These are phyloP conservation scores for Thunnus albacares DNA, from an alignment of 2,797 vertebrate genomes.

Conservation along the genomic window DNA sequence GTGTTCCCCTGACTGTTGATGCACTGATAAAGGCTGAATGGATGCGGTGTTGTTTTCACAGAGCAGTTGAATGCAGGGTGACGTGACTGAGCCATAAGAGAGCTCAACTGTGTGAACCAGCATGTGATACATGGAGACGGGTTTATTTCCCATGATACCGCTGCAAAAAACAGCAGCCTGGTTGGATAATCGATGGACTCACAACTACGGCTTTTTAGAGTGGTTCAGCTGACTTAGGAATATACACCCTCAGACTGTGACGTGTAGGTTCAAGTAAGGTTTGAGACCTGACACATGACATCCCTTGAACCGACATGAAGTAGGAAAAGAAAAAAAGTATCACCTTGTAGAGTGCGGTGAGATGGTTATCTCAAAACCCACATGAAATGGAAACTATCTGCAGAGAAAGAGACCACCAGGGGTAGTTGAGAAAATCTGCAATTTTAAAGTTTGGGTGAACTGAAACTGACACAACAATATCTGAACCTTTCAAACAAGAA, in stretches of 20 bases:
- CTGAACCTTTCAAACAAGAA: not conserved
- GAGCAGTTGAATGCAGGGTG: conserved; percentile 51
- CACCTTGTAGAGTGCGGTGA: not conserved
- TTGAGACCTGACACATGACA: not conserved
- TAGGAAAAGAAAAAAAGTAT: too few species aligned
- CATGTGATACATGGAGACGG: conserved; percentile 58
- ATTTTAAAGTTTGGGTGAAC: not conserved
- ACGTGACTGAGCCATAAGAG: conserved; percentile 45
- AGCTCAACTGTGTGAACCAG: conserved; percentile 47
- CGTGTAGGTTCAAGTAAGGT: not conserved
- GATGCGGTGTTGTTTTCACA: conserved; percentile 66
- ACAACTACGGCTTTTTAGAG: not conserved
- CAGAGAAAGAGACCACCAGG: too few species aligned
- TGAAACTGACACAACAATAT: not conserved
- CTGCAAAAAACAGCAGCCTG: conserved; percentile 28
- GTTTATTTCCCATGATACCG: conserved; percentile 56
- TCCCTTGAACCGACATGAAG: too few species aligned
- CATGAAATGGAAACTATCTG: not conserved
- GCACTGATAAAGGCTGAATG: conserved; percentile 72
- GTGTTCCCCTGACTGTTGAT: conserved; percentile 65
- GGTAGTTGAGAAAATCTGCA: not conserved
- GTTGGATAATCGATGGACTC: conserved; percentile 7
- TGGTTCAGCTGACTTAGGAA: not conserved
- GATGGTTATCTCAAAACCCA: not conserved
- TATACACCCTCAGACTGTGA: too few species aligned